These are phyloP conservation scores for Sipha maydis DNA, from an alignment of 2,888 invertebrate genomes.

Conservation along the genomic window DNA sequence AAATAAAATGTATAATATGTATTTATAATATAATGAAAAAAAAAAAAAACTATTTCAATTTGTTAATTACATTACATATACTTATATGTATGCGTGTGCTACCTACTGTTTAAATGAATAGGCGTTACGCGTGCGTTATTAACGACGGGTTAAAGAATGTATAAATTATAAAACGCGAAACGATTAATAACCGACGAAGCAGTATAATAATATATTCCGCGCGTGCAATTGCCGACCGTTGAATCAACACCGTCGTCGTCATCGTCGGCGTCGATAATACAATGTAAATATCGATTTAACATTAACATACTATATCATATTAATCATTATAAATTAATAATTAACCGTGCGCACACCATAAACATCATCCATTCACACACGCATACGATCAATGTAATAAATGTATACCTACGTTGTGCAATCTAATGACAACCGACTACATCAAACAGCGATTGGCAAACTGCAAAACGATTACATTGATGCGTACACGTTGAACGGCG, in stretches of 20 bases:
- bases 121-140: slow-evolving; percentile 1
- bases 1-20: too few relatives aligned
- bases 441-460: too few relatives aligned
- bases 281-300: neutral
- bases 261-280: neutral
- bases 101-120: neutral
- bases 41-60: neutral
- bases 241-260: neutral
- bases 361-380: neutral
- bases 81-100: neutral
- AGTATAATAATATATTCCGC: neutral
- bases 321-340: neutral
- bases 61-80: neutral
- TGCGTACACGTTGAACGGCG: too few relatives aligned
- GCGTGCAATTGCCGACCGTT: neutral
- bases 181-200: neutral
- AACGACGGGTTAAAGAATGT: neutral
- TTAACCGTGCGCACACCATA: neutral
- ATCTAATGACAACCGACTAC: too few relatives aligned
- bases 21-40: neutral
- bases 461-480: too few relatives aligned
- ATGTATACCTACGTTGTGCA: too few relatives aligned
- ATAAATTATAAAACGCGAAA: neutral
- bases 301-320: neutral
- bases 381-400: too few relatives aligned